Conservation (phyloP, 2,113 vertebrate genomes). For the Cavia aperea region DNA sequence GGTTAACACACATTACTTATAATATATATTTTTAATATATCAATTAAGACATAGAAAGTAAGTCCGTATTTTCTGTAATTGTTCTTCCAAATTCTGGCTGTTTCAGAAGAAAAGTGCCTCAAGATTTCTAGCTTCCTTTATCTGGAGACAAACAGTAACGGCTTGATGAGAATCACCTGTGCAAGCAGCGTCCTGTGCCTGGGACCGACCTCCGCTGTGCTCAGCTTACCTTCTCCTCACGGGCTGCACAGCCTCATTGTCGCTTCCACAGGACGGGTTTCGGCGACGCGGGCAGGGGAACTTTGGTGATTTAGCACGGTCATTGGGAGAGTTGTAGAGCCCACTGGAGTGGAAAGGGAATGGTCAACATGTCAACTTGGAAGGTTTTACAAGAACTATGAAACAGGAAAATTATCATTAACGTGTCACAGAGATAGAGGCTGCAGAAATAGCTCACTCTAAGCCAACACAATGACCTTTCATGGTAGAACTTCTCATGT, state of each 20-base stretch:
- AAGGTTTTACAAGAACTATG: background rate
- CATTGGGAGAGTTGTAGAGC: slow-evolving; percentile 82
- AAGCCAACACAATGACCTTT: background rate
- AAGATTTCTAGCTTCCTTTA: background rate
- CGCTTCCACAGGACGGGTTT: slow-evolving; percentile 83
- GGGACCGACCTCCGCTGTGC: background rate
- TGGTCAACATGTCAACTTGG: background rate
- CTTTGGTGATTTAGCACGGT: slow-evolving; percentile 85
- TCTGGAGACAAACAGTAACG: background rate
- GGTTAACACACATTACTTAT: background rate
- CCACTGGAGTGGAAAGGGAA: slow-evolving; percentile 74
- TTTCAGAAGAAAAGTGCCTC: background rate
- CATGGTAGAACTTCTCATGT: background rate
- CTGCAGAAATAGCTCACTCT: slow-evolving; percentile 2
- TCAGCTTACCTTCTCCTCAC: slow-evolving; percentile 78
- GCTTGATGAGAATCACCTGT: background rate
- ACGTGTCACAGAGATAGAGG: background rate
- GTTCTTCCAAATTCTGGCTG: slow-evolving; percentile 8
- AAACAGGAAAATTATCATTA: background rate
- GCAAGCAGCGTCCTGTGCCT: background rate
- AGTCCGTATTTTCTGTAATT: background rate
- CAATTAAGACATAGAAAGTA: background rate
- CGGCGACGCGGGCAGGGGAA: slow-evolving; percentile 79
- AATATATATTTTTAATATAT: background rate
- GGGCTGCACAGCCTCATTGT: slow-evolving; percentile 80